Conservation (phyloP, 2,888 invertebrate genomes). For the Magallana nippona region DNA sequence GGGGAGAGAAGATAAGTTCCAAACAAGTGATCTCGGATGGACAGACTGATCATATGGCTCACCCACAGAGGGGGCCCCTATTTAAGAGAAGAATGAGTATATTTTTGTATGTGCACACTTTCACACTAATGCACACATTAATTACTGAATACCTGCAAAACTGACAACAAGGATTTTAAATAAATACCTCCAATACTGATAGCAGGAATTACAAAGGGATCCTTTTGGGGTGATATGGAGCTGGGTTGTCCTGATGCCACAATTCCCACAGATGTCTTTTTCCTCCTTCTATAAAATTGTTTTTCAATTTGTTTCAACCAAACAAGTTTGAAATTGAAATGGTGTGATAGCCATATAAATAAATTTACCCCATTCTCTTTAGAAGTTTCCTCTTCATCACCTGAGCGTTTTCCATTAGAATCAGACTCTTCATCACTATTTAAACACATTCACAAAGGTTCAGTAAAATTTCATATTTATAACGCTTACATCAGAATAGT, state of each 20-base stretch:
- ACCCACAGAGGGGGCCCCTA: too few relatives aligned
- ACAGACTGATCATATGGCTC: too few relatives aligned
- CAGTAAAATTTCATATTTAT: neutral
- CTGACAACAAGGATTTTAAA: neutral
- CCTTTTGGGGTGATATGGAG: constrained; percentile 85
- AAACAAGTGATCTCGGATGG: too few relatives aligned
- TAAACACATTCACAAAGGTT: neutral
- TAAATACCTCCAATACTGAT: constrained; percentile 87
- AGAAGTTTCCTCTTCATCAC: constrained; percentile 73
- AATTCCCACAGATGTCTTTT: constrained; percentile 83
- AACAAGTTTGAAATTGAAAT: neutral
- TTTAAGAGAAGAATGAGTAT: too few relatives aligned
- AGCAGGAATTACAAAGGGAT: constrained; percentile 90
- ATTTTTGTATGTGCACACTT: too few relatives aligned
- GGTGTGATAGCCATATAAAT: neutral
- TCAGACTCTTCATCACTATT: constrained; percentile 89
- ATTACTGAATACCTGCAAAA: too few relatives aligned
- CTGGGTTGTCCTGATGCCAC: constrained; percentile 88
- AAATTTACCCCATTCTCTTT: constrained; percentile 87
- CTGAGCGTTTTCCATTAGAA: constrained; percentile 84
- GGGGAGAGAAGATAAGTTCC: too few relatives aligned
- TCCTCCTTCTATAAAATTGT: constrained; percentile 63
- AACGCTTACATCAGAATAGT: neutral
- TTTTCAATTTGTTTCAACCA: too few relatives aligned
- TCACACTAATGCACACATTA: too few relatives aligned